Base-by-base conservation (phyloP, 2,113 vertebrate species). In the Pelecanoides urinatrix region DNA sequence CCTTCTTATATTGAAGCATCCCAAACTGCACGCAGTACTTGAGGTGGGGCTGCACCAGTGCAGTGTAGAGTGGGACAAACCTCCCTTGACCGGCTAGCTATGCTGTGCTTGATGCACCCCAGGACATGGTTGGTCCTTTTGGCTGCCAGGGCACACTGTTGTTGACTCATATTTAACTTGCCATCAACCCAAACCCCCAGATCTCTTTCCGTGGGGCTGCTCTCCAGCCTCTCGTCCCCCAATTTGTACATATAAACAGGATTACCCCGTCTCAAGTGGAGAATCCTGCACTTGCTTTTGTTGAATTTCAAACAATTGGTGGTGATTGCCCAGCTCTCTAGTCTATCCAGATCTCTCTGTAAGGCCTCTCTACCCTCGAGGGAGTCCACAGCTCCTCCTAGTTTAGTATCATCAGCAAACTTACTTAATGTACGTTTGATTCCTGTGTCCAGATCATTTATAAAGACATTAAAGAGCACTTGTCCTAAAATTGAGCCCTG, bases 71-170 rank as follows among this genome's bases (percentile, higher is more conserved):
- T 27, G 47, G 36, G 56, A 50, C 36, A 25, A 4, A 14, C 30
- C n/a, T 42, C 21, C 11, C 27, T 76, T 3, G 3, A 3, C 30
- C 0, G 1, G 14, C 30, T 7, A 5, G 19, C 34, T 55, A 4
- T 6, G 6, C 19, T n/a, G 32, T 45, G 36, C 42, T 45, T 59
- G 25, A 47, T 59, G 73, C 32, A 29, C 55, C 34, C 9, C 52
- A 53, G 27, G 52, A 53, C 52, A 53, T 2, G 5, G 27, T 53
- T 53, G 52, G 52, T 27, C 49, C 27, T 58, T 38, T 8, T 63
- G 38, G 32, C 34, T 86, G 61, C 40, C 42, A 38, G 40, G 42
- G 32, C 25, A 45, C 23, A 22, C 32, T 40, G 40, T 40, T 58
- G 13, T 29, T 55, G 68, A 21, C 23, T n/a, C 10, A 5, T 3